These are phyloP conservation scores for Eretmochelys imbricata DNA, from an alignment of 2,113 vertebrate species.

Conservation along the genomic window DNA sequence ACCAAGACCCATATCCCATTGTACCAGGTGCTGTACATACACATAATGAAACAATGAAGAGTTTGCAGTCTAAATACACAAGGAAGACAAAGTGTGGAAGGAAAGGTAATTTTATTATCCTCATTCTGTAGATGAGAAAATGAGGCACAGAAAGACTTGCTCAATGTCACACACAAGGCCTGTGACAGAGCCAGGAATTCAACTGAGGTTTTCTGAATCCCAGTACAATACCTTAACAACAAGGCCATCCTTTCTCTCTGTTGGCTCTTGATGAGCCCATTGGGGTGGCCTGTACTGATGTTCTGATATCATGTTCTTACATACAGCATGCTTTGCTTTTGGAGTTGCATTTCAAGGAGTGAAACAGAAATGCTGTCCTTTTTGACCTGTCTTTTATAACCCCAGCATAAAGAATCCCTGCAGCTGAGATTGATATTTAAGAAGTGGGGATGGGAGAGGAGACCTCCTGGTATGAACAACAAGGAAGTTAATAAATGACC, in stretches of 20 bases:
- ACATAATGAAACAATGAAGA: neutral
- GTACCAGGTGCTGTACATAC: neutral
- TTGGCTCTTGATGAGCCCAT: neutral
- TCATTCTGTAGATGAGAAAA: neutral
- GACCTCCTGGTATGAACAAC: accelerated
- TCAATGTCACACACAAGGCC: neutral
- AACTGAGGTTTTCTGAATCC: neutral
- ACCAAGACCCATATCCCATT: neutral
- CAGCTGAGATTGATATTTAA: neutral
- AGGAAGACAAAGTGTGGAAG: neutral
- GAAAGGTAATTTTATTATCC: neutral
- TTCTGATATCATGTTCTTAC: neutral
- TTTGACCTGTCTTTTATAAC: neutral
- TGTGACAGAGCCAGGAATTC: neutral
- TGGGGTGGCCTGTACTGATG: neutral
- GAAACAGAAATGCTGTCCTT: neutral
- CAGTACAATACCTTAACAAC: neutral
- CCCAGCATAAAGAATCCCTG: accelerated
- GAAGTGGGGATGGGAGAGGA: neutral
- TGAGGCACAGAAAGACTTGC: neutral
- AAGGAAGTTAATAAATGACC: neutral
- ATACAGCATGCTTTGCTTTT: neutral
- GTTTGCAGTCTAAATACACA: neutral
- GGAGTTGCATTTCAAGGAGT: neutral
- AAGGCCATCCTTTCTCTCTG: neutral